Conservation (phyloP, 2,797 vertebrate species). For the Acanthornis magna region DNA sequence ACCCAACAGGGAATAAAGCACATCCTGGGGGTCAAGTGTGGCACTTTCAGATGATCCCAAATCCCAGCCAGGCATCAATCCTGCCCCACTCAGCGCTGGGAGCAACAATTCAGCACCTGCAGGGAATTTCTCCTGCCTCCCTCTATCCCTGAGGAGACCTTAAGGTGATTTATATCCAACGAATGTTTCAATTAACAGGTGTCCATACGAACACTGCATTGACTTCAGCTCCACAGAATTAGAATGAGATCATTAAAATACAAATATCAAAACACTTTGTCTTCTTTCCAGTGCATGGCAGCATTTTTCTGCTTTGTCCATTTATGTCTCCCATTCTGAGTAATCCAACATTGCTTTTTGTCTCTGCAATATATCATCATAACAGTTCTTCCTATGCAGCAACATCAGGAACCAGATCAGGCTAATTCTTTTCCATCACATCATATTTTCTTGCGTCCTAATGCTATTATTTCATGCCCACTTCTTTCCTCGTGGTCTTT, state of each 20-base stretch:
- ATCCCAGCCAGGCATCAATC: not conserved
- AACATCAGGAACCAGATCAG: not conserved
- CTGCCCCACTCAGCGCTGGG: not conserved
- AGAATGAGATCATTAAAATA: not conserved
- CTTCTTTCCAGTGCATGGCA: not conserved
- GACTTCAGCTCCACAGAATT: not conserved
- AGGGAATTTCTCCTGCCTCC: not conserved
- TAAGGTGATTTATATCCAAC: not conserved
- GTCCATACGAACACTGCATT: not conserved
- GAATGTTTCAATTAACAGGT: not conserved
- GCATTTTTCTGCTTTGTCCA: constrained; percentile 1
- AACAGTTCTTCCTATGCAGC: not conserved
- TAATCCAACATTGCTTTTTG: not conserved
- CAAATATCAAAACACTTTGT: not conserved
- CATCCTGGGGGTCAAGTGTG: not conserved
- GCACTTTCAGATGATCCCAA: not conserved
- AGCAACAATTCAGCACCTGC: not conserved
- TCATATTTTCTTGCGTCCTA: not conserved
- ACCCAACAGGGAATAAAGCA: not conserved
- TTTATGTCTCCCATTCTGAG: not conserved
- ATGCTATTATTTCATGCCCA: not conserved
- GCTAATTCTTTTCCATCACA: constrained; percentile 35
- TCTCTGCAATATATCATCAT: not conserved
- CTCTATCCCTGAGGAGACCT: not conserved
- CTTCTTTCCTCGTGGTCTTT: not conserved